Evolutionary conservation across 1,140 invertebrate genomes (phyloP).

Genomic region (Choristoneura fumiferana): DNA sequence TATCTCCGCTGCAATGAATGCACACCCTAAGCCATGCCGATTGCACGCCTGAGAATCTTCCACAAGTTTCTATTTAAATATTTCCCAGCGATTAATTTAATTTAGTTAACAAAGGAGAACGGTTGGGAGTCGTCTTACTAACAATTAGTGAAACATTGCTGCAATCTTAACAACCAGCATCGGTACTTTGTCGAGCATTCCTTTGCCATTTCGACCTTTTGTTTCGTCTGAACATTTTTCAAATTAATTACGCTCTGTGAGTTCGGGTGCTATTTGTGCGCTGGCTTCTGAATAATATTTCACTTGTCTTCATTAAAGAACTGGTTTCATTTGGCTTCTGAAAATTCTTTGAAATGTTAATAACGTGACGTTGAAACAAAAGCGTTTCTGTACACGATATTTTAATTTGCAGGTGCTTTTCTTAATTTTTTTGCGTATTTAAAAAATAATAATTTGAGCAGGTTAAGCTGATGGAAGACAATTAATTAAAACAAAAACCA

Average conservation of each 20-base stretch:
- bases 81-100: constrained; percentile 72
- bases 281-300: constrained; percentile 17
- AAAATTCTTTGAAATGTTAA: constrained; percentile 4
- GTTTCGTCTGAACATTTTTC: constrained; percentile 18
- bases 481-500: too few relatives aligned
- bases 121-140: constrained; percentile 44
- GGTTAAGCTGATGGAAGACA: too few relatives aligned
- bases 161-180: constrained; percentile 39
- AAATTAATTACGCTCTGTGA: constrained; percentile 17
- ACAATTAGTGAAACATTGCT: constrained; percentile 62
- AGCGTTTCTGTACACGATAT: too few relatives aligned
- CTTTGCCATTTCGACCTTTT: constrained; percentile 16
- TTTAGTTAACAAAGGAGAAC: constrained; percentile 66
- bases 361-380: not conserved
- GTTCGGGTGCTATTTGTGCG: constrained; percentile 12
- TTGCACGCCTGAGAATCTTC: constrained; percentile 51
- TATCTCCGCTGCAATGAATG: too few relatives aligned
- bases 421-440: too few relatives aligned
- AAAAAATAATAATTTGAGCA: too few relatives aligned
- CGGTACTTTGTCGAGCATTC: constrained; percentile 18
- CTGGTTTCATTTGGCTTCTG: constrained; percentile 7
- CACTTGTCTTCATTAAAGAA: constrained; percentile 18
- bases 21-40: too few relatives aligned
- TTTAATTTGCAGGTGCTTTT: too few relatives aligned
- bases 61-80: constrained; percentile 66